Conservation (phyloP, 2,113 vertebrate genomes). For the Pontoporia blainvillei region DNA sequence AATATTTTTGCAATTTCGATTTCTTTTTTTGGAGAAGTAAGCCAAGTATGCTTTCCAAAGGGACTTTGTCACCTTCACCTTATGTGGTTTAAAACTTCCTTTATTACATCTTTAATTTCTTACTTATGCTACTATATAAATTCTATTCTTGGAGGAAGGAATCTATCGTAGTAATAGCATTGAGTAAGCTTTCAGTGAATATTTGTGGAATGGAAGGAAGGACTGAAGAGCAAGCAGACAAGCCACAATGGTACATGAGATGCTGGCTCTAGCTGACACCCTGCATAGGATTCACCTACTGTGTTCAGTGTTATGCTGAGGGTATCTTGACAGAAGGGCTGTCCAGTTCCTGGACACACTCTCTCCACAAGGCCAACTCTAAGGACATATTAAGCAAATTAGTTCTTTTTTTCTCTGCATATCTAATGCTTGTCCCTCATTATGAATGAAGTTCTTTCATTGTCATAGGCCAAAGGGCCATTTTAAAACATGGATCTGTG, state of each 20-base stretch:
- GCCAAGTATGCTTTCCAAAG: conserved; percentile 12
- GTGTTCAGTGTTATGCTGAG: not conserved
- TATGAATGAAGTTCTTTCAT: conserved; percentile 46
- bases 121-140: not conserved
- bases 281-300: not conserved
- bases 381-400: conserved; percentile 59
- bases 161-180: not conserved
- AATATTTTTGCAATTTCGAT: conserved; percentile 29
- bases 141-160: not conserved
- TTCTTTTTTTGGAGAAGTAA: conserved; percentile 24
- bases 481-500: conserved; percentile 55
- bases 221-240: not conserved
- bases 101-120: conserved; percentile 22
- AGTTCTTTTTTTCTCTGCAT: conserved; percentile 46
- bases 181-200: not conserved
- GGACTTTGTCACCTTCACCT: not conserved
- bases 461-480: conserved; percentile 60
- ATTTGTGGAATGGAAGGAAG: not conserved
- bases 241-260: accelerated
- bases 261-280: not conserved
- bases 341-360: not conserved
- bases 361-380: not conserved
- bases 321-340: not conserved
- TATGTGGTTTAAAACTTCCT: not conserved
- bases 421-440: conserved; percentile 43